These are phyloP conservation scores for Venustaconcha ellipsiformis DNA, from an alignment of 1,140 invertebrate species.

Conservation along the genomic window DNA sequence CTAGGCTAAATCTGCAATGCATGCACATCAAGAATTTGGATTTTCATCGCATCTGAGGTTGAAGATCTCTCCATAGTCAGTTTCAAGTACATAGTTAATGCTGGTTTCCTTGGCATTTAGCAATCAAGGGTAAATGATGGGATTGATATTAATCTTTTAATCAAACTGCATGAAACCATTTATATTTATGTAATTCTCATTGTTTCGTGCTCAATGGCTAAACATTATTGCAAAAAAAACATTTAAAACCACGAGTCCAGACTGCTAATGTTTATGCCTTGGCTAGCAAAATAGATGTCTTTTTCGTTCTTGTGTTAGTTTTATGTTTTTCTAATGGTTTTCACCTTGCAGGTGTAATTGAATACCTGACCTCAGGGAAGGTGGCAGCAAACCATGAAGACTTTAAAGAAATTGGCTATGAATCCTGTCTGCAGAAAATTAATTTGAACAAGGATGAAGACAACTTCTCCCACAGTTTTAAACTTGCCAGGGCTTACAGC, in stretches of 20 bases:
- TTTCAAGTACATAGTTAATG: too few relatives aligned
- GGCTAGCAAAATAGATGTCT: not conserved
- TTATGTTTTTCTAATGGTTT: too few relatives aligned
- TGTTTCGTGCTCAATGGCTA: not conserved
- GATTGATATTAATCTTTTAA: too few relatives aligned
- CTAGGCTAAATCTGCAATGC: too few relatives aligned
- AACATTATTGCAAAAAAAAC: not conserved
- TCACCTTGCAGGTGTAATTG: conserved; percentile 85
- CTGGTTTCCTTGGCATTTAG: too few relatives aligned
- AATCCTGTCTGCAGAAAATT: conserved; percentile 90
- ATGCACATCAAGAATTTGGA: too few relatives aligned
- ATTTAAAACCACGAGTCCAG: not conserved
- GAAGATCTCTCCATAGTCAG: too few relatives aligned
- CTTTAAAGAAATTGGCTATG: conserved; percentile 97
- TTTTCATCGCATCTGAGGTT: too few relatives aligned
- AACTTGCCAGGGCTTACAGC: conserved; percentile 92
- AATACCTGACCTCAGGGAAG: conserved; percentile 91
- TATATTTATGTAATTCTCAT: not conserved
- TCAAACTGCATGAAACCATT: too few relatives aligned
- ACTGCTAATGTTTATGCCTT: not conserved
- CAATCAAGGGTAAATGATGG: too few relatives aligned
- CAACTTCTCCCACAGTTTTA: conserved; percentile 88
- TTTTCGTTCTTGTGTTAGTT: not conserved
- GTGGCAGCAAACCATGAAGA: conserved; percentile 93
- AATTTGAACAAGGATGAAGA: conserved; percentile 66